Evolutionary conservation across 2,113 vertebrate species (phyloP).

Genomic region (Carettochelys insculpta): DNA sequence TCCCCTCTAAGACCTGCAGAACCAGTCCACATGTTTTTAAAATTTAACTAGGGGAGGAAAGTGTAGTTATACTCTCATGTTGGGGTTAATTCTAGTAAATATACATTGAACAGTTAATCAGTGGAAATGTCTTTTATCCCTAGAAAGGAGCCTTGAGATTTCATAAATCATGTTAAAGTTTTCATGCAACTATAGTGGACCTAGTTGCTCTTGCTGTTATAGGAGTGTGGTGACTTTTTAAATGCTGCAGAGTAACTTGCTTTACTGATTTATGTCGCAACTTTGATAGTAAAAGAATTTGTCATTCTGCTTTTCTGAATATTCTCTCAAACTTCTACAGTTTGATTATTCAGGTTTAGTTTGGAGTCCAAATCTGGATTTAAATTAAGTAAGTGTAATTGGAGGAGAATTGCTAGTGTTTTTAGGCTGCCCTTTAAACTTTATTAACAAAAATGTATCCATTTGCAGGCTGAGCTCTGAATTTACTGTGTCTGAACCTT

Average conservation of each 20-base stretch:
- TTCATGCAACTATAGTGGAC: background rate
- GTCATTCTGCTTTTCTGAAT: background rate
- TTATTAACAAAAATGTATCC: conserved; percentile 12
- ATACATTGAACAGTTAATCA: background rate
- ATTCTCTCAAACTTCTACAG: background rate
- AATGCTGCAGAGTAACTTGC: background rate
- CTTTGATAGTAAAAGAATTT: background rate
- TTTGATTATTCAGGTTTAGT: background rate
- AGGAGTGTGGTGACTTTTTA: background rate
- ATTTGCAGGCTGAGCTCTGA: background rate
- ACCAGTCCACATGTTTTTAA: background rate
- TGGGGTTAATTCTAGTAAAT: background rate
- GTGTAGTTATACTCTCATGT: background rate
- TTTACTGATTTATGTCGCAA: background rate
- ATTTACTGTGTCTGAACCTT: too few relatives aligned
- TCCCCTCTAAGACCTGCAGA: background rate
- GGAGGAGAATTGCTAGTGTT: background rate
- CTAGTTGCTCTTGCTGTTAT: background rate
- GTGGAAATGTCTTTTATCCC: background rate
- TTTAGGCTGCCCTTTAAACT: background rate
- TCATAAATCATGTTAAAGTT: background rate
- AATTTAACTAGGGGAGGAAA: background rate
- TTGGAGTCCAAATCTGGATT: background rate
- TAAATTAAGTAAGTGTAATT: background rate
- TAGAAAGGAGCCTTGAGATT: background rate